Percentiles rank a stretch among this genome's conserved stretches.
Conservation (phyloP, 2,888 invertebrate genomes). For the Tuberolachnus salignus region DNA sequence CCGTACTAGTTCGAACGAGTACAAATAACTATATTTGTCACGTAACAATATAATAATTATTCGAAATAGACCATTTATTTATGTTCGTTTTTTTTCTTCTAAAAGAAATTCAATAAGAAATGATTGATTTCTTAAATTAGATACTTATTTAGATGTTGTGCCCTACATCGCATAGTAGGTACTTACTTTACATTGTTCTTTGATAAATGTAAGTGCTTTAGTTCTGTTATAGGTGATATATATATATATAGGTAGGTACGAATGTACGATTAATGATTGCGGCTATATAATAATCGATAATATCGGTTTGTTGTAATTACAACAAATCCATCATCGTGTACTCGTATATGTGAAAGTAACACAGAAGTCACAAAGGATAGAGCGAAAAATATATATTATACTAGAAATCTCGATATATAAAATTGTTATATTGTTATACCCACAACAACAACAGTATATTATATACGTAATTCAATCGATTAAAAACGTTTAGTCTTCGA, state of each 20-base stretch:
- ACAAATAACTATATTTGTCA: no score
- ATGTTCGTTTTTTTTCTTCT: no score
- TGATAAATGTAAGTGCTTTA: background rate
- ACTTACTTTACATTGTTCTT: background rate
- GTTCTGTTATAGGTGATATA: background rate
- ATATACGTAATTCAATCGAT: no score
- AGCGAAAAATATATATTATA: background rate
- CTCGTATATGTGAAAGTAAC: background rate
- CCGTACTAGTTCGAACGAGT: no score
- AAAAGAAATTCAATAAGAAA: no score
- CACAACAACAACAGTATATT: no score
- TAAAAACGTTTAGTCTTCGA: no score
- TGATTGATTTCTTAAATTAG: no score
- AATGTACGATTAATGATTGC: background rate
- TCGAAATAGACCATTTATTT: no score
- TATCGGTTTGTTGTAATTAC: background rate
- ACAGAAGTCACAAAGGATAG: background rate
- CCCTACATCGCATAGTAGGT: background rate
- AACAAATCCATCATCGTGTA: background rate
- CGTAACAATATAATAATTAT: no score
- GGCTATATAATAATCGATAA: background rate
- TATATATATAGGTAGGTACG: background rate
- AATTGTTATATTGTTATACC: no score
- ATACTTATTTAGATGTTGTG: no score
- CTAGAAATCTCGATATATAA: background rate